Evolutionary conservation across 2,113 vertebrate species (phyloP).

Genomic region (Carlito syrichta): DNA sequence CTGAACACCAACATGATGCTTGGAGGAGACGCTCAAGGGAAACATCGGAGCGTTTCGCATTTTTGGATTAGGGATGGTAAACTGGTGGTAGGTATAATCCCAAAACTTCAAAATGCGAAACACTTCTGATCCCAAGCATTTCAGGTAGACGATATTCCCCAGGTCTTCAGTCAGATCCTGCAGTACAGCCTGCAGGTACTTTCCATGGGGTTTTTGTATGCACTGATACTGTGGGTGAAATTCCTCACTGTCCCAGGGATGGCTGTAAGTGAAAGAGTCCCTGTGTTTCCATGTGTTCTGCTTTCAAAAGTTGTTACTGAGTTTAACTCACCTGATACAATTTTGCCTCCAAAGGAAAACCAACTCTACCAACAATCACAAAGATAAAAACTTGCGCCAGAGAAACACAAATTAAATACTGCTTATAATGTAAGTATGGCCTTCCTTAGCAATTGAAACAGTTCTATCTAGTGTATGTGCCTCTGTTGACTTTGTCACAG

Average conservation of each 20-base stretch:
- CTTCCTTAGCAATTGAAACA: constrained; percentile 22
- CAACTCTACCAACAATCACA: constrained; percentile 99
- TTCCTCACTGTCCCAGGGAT: constrained; percentile 37
- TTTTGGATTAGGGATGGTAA: background rate
- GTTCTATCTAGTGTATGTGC: background rate
- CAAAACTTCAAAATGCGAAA: background rate
- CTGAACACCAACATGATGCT: background rate
- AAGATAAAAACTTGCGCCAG: constrained; percentile 99
- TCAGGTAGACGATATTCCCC: background rate
- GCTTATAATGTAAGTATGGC: constrained; percentile 83
- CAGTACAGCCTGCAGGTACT: background rate
- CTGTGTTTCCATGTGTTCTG: constrained; percentile 58
- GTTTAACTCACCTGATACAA: background rate
- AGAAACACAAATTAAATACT: constrained; percentile 94
- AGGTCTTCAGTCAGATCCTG: too few species aligned
- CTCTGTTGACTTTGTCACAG: constrained; percentile 7
- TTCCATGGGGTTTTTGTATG: background rate
- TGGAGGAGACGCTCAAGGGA: background rate
- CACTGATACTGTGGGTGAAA: background rate
- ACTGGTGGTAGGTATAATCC: background rate
- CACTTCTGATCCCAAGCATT: background rate
- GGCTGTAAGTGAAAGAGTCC: constrained; percentile 55
- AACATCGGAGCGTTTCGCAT: background rate
- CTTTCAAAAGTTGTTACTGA: background rate
- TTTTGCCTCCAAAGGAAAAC: constrained; percentile 90